Percentiles rank a stretch among this genome's conserved stretches.
phyloP scores from a whole-genome alignment of 1,140 invertebrate species.

The Pseudoatta argentina region DNA sequence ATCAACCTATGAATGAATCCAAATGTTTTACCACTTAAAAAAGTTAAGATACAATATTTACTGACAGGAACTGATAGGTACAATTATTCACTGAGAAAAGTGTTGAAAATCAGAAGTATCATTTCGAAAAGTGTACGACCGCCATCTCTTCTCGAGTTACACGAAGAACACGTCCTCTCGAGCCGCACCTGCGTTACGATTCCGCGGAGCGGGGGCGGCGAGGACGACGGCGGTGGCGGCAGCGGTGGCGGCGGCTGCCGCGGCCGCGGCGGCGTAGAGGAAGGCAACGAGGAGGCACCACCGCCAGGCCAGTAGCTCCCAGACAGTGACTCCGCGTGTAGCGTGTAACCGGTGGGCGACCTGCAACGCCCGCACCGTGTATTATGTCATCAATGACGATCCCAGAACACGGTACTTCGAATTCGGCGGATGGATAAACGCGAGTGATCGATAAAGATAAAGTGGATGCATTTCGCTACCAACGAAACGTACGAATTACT shows the following conservation, averaged over 20 bases:
- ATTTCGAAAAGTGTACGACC: not conserved
- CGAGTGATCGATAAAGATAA: conserved; percentile 20
- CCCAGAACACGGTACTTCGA: conserved; percentile 3
- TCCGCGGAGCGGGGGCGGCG: conserved; percentile 75
- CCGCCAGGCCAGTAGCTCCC: conserved; percentile 80
- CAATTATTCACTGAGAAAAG: not conserved
- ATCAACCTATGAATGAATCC: not conserved
- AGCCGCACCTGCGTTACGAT: conserved; percentile 67
- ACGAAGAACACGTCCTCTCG: conserved; percentile 32
- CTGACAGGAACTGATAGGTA: too few species aligned
- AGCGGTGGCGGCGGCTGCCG: conserved; percentile 70
- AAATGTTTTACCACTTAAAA: not conserved
- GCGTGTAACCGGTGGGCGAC: conserved; percentile 65
- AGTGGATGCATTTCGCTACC: not conserved
- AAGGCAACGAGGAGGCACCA: conserved; percentile 77
- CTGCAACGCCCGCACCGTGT: conserved; percentile 46
- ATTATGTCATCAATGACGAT: conserved; percentile 78
- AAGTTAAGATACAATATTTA: not conserved
- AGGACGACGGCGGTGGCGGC: conserved; percentile 72
- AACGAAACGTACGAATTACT: not conserved
- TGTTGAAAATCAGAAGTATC: not conserved
- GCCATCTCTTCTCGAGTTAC: not conserved
- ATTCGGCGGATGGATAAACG: not conserved
- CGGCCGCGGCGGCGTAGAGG: conserved; percentile 69
- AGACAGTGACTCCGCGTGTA: conserved; percentile 81